These are phyloP conservation scores for Euzophera pinguis DNA, from an alignment of 2,888 invertebrate species.

Conservation along the genomic window DNA sequence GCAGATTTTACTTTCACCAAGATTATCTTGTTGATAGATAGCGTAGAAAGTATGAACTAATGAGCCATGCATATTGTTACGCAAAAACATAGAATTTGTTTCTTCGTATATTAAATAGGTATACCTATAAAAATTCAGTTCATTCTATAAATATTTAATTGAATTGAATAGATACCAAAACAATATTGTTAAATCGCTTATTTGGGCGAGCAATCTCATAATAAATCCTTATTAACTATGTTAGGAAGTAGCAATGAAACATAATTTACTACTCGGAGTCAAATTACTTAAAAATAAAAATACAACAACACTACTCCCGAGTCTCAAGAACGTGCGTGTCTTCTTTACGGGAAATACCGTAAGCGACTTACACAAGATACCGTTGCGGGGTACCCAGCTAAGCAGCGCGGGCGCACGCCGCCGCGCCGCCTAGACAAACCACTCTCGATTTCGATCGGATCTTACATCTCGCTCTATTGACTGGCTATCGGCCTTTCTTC, in stretches of 20 bases:
- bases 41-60: conserved; percentile 15
- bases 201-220: too few species aligned
- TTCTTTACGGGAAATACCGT: conserved; percentile 56
- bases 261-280: neutral
- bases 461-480: conserved; percentile 38
- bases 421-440: conserved; percentile 37
- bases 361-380: conserved; percentile 51
- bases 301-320: neutral
- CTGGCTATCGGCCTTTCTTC: conserved; percentile 29
- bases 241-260: neutral
- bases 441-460: conserved; percentile 64
- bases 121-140: too few species aligned
- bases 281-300: neutral
- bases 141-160: too few species aligned
- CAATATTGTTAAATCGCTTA: too few species aligned
- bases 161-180: too few species aligned
- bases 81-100: conserved; percentile 1
- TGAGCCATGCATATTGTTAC: conserved; percentile 14
- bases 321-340: too few species aligned
- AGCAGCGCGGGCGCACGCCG: conserved; percentile 22
- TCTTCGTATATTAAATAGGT: conserved; percentile 5
- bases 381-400: conserved; percentile 45
- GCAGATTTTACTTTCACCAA: conserved; percentile 14
- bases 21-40: conserved; percentile 12
- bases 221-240: neutral